Percentiles rank a stretch among this genome's conserved stretches.
Evolutionary conservation across 2,888 invertebrate genomes (phyloP).

Genomic region (Tetropium fuscum): DNA sequence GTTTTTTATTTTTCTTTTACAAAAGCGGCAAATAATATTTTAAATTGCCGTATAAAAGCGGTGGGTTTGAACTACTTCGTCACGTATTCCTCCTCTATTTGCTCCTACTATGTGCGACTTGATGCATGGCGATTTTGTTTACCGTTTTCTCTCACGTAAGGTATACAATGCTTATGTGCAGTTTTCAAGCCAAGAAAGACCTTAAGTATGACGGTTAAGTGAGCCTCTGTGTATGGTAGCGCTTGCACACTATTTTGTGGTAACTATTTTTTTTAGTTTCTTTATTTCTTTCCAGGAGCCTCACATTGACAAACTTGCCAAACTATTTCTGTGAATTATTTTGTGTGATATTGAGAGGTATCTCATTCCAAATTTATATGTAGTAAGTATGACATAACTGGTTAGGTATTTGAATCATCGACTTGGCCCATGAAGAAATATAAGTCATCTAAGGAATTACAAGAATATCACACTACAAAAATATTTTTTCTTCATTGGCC

Average conservation of each 20-base stretch:
- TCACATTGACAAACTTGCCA: slow-evolving; percentile 39
- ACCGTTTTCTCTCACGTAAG: not conserved
- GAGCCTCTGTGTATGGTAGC: slow-evolving; percentile 9
- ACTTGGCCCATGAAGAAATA: not conserved
- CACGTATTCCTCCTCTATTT: too few species aligned
- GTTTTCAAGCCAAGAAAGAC: too few species aligned
- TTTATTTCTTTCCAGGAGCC: slow-evolving; percentile 37
- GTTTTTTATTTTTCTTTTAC: too few species aligned
- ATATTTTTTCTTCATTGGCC: not conserved
- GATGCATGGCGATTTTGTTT: not conserved
- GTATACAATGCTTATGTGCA: slow-evolving; percentile 36
- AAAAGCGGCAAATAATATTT: too few species aligned
- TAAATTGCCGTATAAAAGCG: too few species aligned
- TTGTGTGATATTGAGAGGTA: slow-evolving; percentile 37
- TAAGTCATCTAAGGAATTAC: too few species aligned
- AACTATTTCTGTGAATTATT: slow-evolving; percentile 34
- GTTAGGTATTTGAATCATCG: slow-evolving; percentile 11
- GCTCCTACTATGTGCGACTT: not conserved
- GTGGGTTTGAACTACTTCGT: too few species aligned
- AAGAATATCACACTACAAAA: too few species aligned
- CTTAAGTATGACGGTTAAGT: too few species aligned
- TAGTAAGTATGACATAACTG: slow-evolving; percentile 22
- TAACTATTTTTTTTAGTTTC: slow-evolving; percentile 34
- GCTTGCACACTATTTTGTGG: slow-evolving; percentile 22
- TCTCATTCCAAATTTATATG: slow-evolving; percentile 26